Percentiles rank a stretch among this genome's conserved stretches.
These are phyloP conservation scores for Hofmannophila pseudospretella DNA, from an alignment of 2,888 invertebrate species.

Conservation along the genomic window DNA sequence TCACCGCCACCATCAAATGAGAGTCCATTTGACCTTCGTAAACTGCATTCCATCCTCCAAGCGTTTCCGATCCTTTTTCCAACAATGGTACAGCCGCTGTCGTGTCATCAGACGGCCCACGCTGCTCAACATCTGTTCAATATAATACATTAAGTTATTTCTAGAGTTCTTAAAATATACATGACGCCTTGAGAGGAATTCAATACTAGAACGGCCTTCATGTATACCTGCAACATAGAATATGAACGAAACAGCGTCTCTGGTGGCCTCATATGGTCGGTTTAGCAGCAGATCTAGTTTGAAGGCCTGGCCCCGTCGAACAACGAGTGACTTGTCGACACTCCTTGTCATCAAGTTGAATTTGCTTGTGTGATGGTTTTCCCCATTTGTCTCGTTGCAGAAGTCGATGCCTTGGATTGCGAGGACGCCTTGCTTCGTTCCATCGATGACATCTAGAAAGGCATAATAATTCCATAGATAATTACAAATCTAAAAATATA, in stretches of 20 bases:
- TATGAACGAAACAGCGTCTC: conserved; percentile 90
- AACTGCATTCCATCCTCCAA: conserved; percentile 85
- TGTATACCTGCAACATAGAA: conserved; percentile 85
- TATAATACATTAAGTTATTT: conserved; percentile 22
- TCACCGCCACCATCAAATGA: conserved; percentile 81
- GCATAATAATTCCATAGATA: no score
- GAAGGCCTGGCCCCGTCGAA: conserved; percentile 91
- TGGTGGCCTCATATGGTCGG: conserved; percentile 83
- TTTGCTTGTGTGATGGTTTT: conserved; percentile 86
- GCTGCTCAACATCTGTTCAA: conserved; percentile 82
- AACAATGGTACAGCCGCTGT: conserved; percentile 85
- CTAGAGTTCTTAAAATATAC: conserved; percentile 23
- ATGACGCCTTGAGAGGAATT: conserved; percentile 6
- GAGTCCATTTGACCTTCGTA: conserved; percentile 82
- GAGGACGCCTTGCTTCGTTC: conserved; percentile 77
- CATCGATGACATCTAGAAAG: conserved; percentile 72
- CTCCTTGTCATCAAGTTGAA: conserved; percentile 84
- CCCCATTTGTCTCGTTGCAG: conserved; percentile 84
- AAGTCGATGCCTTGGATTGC: conserved; percentile 85
- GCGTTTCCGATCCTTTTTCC: conserved; percentile 78
- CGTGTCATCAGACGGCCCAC: conserved; percentile 88
- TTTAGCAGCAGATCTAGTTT: conserved; percentile 84
- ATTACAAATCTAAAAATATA: no score
- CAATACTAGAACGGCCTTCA: conserved; percentile 3
- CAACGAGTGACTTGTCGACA: conserved; percentile 81